Evolutionary conservation across 2,113 vertebrate genomes (phyloP), one percentile per base, ranked within the genome.

Genomic region (Macquaria australasica): DNA sequence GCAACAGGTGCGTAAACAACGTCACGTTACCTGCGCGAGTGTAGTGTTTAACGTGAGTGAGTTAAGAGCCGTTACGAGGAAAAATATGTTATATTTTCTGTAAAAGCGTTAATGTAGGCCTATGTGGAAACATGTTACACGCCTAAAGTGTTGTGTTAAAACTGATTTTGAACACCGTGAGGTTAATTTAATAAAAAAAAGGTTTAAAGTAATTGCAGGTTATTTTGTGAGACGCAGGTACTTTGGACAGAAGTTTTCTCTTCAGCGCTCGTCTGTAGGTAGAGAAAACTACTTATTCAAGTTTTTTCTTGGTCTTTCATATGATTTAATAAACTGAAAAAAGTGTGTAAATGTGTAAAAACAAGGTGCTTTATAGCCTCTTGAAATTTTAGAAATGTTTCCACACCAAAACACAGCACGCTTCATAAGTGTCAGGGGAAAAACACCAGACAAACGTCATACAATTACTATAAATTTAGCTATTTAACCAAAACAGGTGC

Each of bases 1-100:
- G 93, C 91, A 95, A 95, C 96, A 97, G 96, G 96, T 97, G 92
- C 31, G 88, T 67, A 14, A 60, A 69, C 63, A 56, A 34, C 1
- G 51, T 80, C 64, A 34, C 79, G 50, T 75, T 20, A 55, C 50
- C 56, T 41, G 68, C 11, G 23, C 45, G 14, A 48, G 45, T 12
- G 43, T 6, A 4, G 28, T 23, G 12, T 25, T 64, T 23, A 3
- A 23, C 28, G 4, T 12, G 15, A 25, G 25, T 10, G 0, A 62
- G 2, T 3, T 45, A 7, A 62, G 20, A 6, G 3, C 0, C 39
- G 21, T 5, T 16, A 23, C 48, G 39, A 76, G 5, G 1, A 50
- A 23, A 23, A 16, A 23, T 7, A 1, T 18, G 8, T 4, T 62
- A 21, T 51, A 21, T 70, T 71, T 37, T 23, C 2, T 41, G 7